A percentile compares a stretch with the other conserved stretches of the same genome.
phyloP scores from a whole-genome alignment of 2,113 vertebrate species.

The Corythoichthys haematopterus region DNA sequence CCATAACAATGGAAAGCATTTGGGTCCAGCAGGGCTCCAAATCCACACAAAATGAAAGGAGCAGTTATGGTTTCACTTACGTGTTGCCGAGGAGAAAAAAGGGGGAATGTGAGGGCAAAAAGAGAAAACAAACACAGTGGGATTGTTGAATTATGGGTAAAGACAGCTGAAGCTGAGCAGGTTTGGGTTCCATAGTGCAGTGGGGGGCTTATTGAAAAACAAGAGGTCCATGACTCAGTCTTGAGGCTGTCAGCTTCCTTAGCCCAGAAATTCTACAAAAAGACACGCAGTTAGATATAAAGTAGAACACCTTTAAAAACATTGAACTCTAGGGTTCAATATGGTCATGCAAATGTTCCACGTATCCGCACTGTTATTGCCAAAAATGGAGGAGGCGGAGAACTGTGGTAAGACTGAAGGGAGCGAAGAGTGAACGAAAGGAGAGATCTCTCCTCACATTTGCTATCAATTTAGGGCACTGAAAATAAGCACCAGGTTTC shows the following conservation, averaged over 20 bases:
- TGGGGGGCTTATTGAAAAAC: conserved; percentile 68
- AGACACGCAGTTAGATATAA: conserved; percentile 62
- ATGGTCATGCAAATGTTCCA: conserved; percentile 72
- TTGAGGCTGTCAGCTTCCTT: conserved; percentile 43
- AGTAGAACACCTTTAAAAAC: conserved; percentile 71
- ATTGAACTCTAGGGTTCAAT: conserved; percentile 62
- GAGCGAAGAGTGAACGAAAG: conserved; percentile 45
- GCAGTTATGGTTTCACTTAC: conserved; percentile 65
- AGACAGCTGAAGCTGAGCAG: conserved; percentile 73
- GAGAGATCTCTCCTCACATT: conserved; percentile 74
- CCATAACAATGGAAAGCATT: conserved; percentile 60
- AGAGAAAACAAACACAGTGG: conserved; percentile 61
- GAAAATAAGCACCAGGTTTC: conserved; percentile 77
- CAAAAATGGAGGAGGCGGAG: conserved; percentile 54
- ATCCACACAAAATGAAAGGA: conserved; percentile 53
- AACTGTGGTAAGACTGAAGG: conserved; percentile 18
- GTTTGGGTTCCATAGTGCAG: conserved; percentile 60
- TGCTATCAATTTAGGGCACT: conserved; percentile 77
- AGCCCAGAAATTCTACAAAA: conserved; percentile 56
- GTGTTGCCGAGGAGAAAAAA: conserved; percentile 8
- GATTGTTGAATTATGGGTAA: conserved; percentile 71
- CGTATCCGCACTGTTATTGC: conserved; percentile 60
- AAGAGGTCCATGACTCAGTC: conserved; percentile 65
- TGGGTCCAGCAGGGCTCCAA: conserved; percentile 58
- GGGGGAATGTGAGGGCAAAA: conserved; percentile 26